Evolutionary conservation across 2,113 vertebrate species (phyloP).

Genomic region (Phyllopteryx taeniolatus): DNA sequence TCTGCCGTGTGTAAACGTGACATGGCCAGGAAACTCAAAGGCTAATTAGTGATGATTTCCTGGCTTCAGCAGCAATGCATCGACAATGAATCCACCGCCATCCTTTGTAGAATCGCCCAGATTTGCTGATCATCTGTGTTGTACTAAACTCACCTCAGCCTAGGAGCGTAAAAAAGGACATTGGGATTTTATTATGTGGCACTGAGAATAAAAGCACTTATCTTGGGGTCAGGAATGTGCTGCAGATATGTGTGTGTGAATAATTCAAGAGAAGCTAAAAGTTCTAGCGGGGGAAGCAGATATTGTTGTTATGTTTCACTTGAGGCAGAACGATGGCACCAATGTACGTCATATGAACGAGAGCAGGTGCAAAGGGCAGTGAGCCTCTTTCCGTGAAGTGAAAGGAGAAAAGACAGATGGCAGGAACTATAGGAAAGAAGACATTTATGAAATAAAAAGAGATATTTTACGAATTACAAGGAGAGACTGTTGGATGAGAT

Average conservation of each 20-base stretch:
- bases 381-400: background rate
- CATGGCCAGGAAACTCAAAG: too few relatives aligned
- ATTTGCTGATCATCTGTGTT: constrained; percentile 41
- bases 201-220: constrained; percentile 69
- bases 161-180: constrained; percentile 25
- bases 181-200: constrained; percentile 54
- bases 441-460: background rate
- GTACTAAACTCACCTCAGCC: constrained; percentile 46
- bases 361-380: constrained; percentile 12
- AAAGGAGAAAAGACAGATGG: background rate
- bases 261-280: constrained; percentile 69
- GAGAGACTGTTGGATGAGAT: constrained; percentile 10
- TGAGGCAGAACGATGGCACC: constrained; percentile 48
- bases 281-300: constrained; percentile 42
- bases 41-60: background rate
- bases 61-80: background rate
- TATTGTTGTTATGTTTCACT: constrained; percentile 52
- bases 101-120: constrained; percentile 29
- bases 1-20: too few relatives aligned
- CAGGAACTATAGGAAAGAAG: background rate
- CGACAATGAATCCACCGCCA: background rate
- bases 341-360: constrained; percentile 27
- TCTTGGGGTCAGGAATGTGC: constrained; percentile 53
- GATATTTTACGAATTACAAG: background rate
- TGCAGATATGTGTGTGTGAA: constrained; percentile 62